Evolutionary conservation across 2,888 invertebrate genomes (phyloP).

Genomic region (Microctonus brassicae): DNA sequence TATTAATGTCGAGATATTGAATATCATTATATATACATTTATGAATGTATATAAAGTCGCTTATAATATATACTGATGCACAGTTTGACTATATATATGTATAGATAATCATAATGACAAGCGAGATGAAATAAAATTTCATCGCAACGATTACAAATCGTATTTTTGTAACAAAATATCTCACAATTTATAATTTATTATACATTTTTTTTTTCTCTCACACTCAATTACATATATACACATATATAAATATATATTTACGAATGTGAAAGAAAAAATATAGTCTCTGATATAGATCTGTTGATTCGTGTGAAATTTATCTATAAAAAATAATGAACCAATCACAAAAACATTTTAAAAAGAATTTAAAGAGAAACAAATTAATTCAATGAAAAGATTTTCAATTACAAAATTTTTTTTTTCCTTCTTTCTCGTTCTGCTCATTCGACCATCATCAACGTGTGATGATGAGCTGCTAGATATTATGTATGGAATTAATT

Average conservation of each 20-base stretch:
- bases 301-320: not conserved
- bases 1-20: constrained; percentile 32
- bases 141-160: not conserved
- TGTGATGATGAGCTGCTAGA: no score
- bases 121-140: not conserved
- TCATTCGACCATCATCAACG: not conserved
- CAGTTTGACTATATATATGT: not conserved
- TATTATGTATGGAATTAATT: not conserved
- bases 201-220: not conserved
- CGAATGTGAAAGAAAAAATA: not conserved
- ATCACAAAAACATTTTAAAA: not conserved
- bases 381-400: constrained; percentile 10
- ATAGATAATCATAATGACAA: not conserved
- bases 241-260: not conserved
- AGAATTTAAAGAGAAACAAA: not conserved
- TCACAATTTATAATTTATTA: not conserved
- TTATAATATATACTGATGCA: no score
- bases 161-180: not conserved
- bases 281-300: not conserved
- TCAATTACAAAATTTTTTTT: constrained; percentile 7
- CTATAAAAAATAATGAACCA: not conserved
- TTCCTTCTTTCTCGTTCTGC: not conserved
- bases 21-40: constrained; percentile 25
- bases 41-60: constrained; percentile 8
- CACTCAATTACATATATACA: not conserved